Base-by-base conservation (phyloP, 1,140 invertebrate genomes). In the Neotoxoptera formosana region DNA sequence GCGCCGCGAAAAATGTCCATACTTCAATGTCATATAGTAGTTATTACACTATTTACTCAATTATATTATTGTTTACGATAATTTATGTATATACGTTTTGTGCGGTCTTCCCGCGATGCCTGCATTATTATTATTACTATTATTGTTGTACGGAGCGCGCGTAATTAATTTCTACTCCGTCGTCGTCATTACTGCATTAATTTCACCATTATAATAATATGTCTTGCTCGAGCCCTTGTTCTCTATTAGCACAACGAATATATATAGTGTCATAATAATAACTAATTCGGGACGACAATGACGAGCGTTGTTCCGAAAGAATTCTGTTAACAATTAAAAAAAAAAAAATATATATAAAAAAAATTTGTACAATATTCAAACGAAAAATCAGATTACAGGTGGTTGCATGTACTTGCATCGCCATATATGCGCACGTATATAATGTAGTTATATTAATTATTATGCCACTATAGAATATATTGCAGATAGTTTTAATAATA, bases 311-410 rank as follows among this genome's bases (percentile, higher is more conserved):
- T 76, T 76, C 60, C n/a, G 17, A 76, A 76, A n/a, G 60, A 76
- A 76, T 76, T 76, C 60, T 76, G 60, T 76, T n/a, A 76, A 76
- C 60, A 76, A 76, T 76, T 76, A 67, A 76, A 76, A 76, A 67
- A 67, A 30, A 11, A 17, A 76, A 76, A 6, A 67, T n/a, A 60
- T 51, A 2, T 67, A 30, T n/a, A n/a, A n/a, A n/a, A n/a, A n/a
- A n/a, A n/a, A n/a, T n/a, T n/a, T n/a, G n/a, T n/a, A n/a, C n/a
- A n/a, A n/a, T 76, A 76, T n/a, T 76, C 60, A 76, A 76, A 76
- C n/a, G 17, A 76, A 76, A 76, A 76, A n/a, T 76, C n/a, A 76
- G n/a, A 76, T 76, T 76, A 76, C 60, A 76, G 60, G 60, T 76
- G 60, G 60, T 76, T 76, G n/a, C n/a, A n/a, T n/a, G n/a, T n/a